These are phyloP conservation scores for Solenopsis fugax DNA, from an alignment of 1,140 invertebrate genomes.

Conservation along the genomic window DNA sequence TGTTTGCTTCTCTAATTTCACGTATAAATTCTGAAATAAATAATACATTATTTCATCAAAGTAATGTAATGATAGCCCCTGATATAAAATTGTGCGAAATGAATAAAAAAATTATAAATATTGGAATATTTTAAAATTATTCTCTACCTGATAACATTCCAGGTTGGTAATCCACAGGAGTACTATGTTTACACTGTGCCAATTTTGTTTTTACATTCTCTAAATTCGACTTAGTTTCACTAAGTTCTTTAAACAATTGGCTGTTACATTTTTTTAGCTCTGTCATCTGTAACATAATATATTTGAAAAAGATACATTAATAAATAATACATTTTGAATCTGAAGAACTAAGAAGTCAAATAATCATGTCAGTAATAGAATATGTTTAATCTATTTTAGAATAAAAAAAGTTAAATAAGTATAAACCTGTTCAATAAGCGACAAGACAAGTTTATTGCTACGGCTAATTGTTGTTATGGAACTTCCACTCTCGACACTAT, in stretches of 20 bases:
- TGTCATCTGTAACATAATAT: constrained; percentile 80
- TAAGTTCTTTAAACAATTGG: constrained; percentile 87
- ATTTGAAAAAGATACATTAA: neutral
- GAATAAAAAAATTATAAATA: constrained; percentile 18
- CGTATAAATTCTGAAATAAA: constrained; percentile 89
- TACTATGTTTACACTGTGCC: constrained; percentile 81
- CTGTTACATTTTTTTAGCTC: constrained; percentile 86
- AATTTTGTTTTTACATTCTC: constrained; percentile 85
- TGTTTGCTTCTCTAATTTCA: constrained; percentile 91
- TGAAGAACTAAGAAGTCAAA: neutral
- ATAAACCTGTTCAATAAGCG: constrained; percentile 86
- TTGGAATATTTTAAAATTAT: constrained; percentile 25
- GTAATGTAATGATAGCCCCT: neutral
- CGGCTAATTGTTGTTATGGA: constrained; percentile 85
- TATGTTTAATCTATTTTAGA: neutral
- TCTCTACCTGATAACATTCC: constrained; percentile 88
- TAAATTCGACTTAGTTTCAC: constrained; percentile 86
- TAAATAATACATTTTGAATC: neutral
- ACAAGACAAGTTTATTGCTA: constrained; percentile 85
- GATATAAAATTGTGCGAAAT: neutral
- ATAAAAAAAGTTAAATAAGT: neutral
- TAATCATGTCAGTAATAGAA: neutral
- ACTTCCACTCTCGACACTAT: constrained; percentile 80
- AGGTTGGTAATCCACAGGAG: constrained; percentile 89
- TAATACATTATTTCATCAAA: constrained; percentile 15